A percentile compares a stretch with the other conserved stretches of the same genome.
Conservation (phyloP, 2,113 vertebrate genomes). For the Cephalopholis sonnerati region DNA sequence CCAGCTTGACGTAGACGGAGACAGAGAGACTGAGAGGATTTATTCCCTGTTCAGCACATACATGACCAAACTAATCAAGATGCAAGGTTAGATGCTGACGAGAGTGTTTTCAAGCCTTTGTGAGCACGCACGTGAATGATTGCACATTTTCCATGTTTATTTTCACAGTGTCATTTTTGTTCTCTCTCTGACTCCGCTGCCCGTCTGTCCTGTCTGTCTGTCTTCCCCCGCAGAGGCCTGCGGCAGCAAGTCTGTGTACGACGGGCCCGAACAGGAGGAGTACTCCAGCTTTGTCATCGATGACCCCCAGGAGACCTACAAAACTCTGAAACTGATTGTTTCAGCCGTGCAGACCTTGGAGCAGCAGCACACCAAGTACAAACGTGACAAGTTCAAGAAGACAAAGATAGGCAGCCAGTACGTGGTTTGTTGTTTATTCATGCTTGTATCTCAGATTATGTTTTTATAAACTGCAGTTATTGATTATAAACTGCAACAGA, state of each 20-base stretch:
- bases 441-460: not conserved
- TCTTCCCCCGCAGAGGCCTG: slow-evolving; percentile 90
- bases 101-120: not conserved
- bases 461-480: not conserved
- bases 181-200: not conserved
- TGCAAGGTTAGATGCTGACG: slow-evolving; percentile 91
- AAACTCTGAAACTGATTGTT: slow-evolving; percentile 92
- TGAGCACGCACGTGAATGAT: not conserved
- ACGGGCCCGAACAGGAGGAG: slow-evolving; percentile 96
- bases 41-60: slow-evolving; percentile 95
- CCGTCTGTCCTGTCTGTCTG: not conserved
- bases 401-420: slow-evolving; percentile 99
- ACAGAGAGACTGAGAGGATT: slow-evolving; percentile 96
- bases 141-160: not conserved
- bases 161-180: not conserved
- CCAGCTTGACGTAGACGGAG: slow-evolving; percentile 97
- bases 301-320: slow-evolving; percentile 96
- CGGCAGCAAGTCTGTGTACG: slow-evolving; percentile 96
- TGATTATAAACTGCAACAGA: not conserved
- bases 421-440: slow-evolving; percentile 71
- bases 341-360: slow-evolving; percentile 91
- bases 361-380: slow-evolving; percentile 95
- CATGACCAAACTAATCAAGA: slow-evolving; percentile 95
- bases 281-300: slow-evolving; percentile 96
- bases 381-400: slow-evolving; percentile 96